These are phyloP conservation scores for Camponotus fellah DNA, from an alignment of 2,888 invertebrate species.

Conservation along the genomic window DNA sequence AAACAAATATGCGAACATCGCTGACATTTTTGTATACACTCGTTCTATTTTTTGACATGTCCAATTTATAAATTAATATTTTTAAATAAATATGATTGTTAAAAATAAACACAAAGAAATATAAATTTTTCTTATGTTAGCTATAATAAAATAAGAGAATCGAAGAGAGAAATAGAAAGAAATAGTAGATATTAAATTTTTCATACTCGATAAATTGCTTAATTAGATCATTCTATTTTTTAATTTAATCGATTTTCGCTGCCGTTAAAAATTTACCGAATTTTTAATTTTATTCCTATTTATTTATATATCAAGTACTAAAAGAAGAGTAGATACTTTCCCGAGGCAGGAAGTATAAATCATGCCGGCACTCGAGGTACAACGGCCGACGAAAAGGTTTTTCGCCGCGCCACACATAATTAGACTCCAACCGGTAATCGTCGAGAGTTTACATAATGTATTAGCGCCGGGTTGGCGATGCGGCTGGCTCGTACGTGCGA, in stretches of 20 bases:
- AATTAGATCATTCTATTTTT: neutral
- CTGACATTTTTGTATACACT: neutral
- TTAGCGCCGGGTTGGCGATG: constrained; percentile 62
- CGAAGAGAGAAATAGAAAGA: neutral
- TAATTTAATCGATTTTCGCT: constrained; percentile 8
- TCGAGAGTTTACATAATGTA: constrained; percentile 65
- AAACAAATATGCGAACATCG: neutral
- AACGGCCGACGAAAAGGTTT: constrained; percentile 37
- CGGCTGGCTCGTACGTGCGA: constrained; percentile 32
- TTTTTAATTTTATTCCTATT: constrained; percentile 35
- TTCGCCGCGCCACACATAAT: constrained; percentile 63
- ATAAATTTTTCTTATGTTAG: neutral
- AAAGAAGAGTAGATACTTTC: neutral
- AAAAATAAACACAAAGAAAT: neutral
- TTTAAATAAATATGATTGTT: too few relatives aligned
- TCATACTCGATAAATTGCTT: neutral
- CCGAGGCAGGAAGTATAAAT: constrained; percentile 19
- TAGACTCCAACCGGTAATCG: constrained; percentile 68
- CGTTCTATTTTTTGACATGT: neutral
- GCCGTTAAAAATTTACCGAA: constrained; percentile 46
- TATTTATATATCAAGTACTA: neutral
- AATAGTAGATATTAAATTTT: neutral
- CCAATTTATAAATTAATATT: too few relatives aligned
- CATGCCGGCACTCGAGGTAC: constrained; percentile 23
- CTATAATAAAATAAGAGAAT: neutral